Evolutionary conservation across 2,888 invertebrate species (phyloP).

Genomic region (Lumbricus terrestris): DNA sequence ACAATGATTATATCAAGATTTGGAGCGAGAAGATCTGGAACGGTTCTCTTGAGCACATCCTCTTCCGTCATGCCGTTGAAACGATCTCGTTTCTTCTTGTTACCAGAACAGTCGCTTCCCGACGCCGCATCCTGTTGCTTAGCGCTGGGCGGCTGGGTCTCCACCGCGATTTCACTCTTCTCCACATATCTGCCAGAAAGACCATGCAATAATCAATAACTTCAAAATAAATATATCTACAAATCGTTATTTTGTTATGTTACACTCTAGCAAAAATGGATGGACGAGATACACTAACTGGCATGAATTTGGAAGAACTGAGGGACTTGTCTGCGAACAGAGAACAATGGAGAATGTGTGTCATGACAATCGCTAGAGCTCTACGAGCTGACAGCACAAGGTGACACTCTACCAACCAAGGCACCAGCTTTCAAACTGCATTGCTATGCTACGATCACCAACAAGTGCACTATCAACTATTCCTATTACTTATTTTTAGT

Average conservation of each 20-base stretch:
- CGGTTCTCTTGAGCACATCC: slow-evolving; percentile 85
- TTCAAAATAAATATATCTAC: background rate
- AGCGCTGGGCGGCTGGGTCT: background rate
- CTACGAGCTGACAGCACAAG: too few species aligned
- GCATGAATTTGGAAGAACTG: too few species aligned
- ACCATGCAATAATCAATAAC: background rate
- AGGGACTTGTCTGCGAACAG: too few species aligned
- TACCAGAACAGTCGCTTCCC: slow-evolving; percentile 19
- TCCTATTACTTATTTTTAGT: too few species aligned
- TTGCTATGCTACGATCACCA: background rate
- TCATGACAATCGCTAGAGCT: too few species aligned
- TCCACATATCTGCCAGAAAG: background rate
- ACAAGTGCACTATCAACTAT: background rate
- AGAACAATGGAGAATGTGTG: too few species aligned
- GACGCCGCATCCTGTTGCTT: background rate
- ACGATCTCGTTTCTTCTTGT: slow-evolving; percentile 63
- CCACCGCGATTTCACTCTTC: background rate
- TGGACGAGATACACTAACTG: too few species aligned
- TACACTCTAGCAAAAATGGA: too few species aligned
- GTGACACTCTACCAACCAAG: background rate
- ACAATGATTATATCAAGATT: slow-evolving; percentile 97
- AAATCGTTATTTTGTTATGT: background rate
- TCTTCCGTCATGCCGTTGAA: slow-evolving; percentile 77
- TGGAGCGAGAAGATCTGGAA: slow-evolving; percentile 89
- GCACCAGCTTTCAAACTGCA: background rate